These are phyloP conservation scores for Ondatra zibethicus DNA, from an alignment of 2,113 vertebrate species.

Conservation along the genomic window DNA sequence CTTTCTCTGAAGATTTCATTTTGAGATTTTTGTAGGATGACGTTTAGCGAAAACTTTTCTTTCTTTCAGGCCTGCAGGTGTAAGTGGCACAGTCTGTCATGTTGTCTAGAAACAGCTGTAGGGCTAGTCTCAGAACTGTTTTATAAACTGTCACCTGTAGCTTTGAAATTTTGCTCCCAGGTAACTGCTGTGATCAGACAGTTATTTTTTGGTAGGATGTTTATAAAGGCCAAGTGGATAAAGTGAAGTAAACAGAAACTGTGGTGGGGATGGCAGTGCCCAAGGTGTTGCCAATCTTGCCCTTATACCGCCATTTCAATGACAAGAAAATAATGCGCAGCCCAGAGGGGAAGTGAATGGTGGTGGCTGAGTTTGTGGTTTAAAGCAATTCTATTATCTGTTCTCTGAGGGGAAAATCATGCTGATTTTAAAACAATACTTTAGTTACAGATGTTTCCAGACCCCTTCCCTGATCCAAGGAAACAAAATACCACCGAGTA, in stretches of 20 bases:
- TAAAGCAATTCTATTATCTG: conserved; percentile 69
- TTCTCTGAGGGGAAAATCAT: conserved; percentile 69
- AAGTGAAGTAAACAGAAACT: neutral
- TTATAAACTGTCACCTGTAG: conserved; percentile 14
- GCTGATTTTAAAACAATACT: conserved; percentile 74
- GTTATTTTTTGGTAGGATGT: neutral
- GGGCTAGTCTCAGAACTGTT: conserved; percentile 16
- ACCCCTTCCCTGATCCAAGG: conserved; percentile 83
- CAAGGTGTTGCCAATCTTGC: neutral
- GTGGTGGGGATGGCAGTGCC: neutral
- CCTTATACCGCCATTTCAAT: rapidly evolving
- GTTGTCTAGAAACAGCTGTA: conserved; percentile 7
- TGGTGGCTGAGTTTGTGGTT: conserved; percentile 62
- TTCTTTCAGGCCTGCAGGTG: neutral
- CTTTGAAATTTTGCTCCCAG: neutral
- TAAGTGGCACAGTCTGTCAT: neutral
- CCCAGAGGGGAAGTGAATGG: conserved; percentile 33
- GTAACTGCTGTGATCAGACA: neutral
- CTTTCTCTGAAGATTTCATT: conserved; percentile 11
- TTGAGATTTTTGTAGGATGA: conserved; percentile 4
- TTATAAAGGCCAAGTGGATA: neutral
- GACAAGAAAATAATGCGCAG: conserved; percentile 38
- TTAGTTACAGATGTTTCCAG: conserved; percentile 85
- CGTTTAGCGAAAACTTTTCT: conserved; percentile 15
- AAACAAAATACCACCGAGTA: conserved; percentile 89